phyloP scores from a whole-genome alignment of 1,140 invertebrate species.

The Hetaerina americana region DNA sequence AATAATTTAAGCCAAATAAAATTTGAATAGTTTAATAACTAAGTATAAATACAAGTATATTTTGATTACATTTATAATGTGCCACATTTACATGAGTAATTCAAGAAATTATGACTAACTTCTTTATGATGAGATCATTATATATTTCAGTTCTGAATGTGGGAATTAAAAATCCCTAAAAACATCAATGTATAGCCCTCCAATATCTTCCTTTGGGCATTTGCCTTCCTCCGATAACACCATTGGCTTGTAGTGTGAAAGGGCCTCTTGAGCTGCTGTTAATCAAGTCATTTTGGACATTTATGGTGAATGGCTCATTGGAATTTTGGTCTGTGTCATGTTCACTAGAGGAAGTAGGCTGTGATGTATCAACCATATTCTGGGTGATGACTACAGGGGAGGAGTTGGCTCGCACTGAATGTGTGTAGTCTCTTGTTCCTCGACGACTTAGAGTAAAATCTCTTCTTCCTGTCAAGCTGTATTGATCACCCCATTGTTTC shows the following conservation, averaged over 20 bases:
- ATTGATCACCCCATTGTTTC: conserved; percentile 10
- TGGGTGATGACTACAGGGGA: background rate
- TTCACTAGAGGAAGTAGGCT: background rate
- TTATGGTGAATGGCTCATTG: background rate
- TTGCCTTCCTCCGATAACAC: background rate
- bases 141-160: background rate
- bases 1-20: no score
- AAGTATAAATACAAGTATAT: background rate
- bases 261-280: background rate
- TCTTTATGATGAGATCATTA: background rate
- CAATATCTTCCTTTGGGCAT: background rate
- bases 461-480: conserved; percentile 28
- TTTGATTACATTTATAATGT: background rate
- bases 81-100: background rate
- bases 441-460: conserved; percentile 43
- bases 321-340: background rate
- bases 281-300: background rate
- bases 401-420: conserved; percentile 27
- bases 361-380: background rate
- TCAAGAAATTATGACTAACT: background rate
- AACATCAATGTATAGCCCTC: background rate
- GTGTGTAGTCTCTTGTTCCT: conserved; percentile 43
- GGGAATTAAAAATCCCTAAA: no score
- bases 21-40: no score
- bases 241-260: background rate